Conservation (phyloP, 2,888 invertebrate genomes). For the Xanthorhoe designata region DNA sequence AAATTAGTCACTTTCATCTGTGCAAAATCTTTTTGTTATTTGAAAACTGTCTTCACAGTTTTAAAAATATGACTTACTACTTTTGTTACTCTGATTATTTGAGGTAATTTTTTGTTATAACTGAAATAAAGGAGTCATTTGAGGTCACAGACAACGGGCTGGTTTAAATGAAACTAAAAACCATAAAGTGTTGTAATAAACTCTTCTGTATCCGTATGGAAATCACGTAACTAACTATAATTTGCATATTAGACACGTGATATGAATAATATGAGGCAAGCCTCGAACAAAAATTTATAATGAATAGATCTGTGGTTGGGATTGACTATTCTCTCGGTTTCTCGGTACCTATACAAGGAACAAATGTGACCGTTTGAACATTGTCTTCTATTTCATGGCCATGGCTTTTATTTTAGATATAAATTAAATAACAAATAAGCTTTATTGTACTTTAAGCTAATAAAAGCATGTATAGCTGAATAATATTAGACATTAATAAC, state of each 20-base stretch:
- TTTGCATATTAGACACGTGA: conserved; percentile 73
- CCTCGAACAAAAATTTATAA: conserved; percentile 15
- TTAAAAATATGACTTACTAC: neutral
- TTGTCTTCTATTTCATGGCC: conserved; percentile 12
- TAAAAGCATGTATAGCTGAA: neutral
- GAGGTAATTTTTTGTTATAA: neutral
- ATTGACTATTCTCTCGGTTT: conserved; percentile 36
- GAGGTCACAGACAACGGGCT: conserved; percentile 46
- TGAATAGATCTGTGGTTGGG: conserved; percentile 19
- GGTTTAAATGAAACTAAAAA: conserved; percentile 44
- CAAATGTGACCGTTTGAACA: conserved; percentile 19
- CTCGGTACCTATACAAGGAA: conserved; percentile 26
- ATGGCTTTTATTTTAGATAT: conserved; percentile 12
- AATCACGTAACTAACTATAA: conserved; percentile 60
- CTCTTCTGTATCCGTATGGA: conserved; percentile 54
- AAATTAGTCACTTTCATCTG: neutral
- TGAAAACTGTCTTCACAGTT: neutral
- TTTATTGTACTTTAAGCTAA: no score
- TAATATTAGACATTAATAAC: neutral
- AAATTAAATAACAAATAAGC: neutral
- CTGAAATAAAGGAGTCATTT: conserved; percentile 17
- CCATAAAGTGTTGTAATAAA: conserved; percentile 48
- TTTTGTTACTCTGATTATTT: neutral
- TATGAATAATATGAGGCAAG: conserved; percentile 52
- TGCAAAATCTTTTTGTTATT: neutral